Evolutionary conservation across 2,888 invertebrate species (phyloP), one percentile per base, ranked within the genome.

Genomic region (Bhutanitis thaidina): DNA sequence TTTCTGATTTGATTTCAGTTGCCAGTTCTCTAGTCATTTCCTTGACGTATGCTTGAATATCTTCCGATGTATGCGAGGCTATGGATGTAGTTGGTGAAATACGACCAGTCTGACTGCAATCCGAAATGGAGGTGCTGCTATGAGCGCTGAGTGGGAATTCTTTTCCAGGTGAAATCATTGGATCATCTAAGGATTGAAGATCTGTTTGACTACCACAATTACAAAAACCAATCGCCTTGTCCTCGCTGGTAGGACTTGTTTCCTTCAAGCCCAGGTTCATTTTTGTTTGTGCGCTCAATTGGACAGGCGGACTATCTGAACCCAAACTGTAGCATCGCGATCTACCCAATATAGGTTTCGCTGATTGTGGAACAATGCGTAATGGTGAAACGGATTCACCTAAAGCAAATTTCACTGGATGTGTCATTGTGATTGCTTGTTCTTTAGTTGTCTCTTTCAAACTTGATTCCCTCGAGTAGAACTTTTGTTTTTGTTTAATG

Each of bases 1-100:
- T 93, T 85, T 95, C 95, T 1, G 95, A 95, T 71, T 95, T 95
- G 14, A 95, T 94, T 80, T 95, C 95, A 8, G 94, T 94, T 1
- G 95, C 95, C 55, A 95, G 83, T 80, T 95, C 94, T 77, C 92
- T 93, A 3, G 95, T 94, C 76, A 94, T 93, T 77, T 94, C 94
- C 63, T 94, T 93, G 1, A 95, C 93, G 64, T 95, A 95, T 0
- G 94, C 94, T 61, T 94, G 92, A 25, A 94, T 77, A 64, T 94
- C 94, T 58, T 93, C 93, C 0, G 92, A 88, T n/a, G 80, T 89
- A 29, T 89, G 84, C 1, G 90, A 90, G 13, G 87, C 74, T 7
- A 92, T 75, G 0, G 92, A 92, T 1, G 87, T 77, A 25, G 88
- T 83, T 0, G 92, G 92, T 0, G 92, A 92, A 1, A 84, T 73